Conservation (phyloP, 2,888 invertebrate genomes). For the Pyrrhia umbra region DNA sequence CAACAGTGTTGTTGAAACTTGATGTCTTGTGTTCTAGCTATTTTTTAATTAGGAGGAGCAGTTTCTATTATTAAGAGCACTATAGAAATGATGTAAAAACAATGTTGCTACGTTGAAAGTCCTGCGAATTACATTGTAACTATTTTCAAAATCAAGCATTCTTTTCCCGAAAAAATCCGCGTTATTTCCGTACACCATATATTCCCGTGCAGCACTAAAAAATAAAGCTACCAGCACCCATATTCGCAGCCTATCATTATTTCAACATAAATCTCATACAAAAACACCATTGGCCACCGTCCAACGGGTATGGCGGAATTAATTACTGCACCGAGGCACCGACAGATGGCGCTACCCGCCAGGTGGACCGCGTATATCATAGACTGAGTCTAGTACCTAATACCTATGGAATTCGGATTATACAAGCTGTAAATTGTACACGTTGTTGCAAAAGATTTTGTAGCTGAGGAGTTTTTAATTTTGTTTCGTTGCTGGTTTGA, state of each 20-base stretch:
- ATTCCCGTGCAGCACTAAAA: slow-evolving; percentile 28
- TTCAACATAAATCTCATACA: slow-evolving; percentile 56
- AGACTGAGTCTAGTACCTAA: slow-evolving; percentile 41
- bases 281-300: slow-evolving; percentile 71
- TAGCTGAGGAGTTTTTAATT: slow-evolving; percentile 13
- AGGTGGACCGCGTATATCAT: slow-evolving; percentile 73
- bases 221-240: slow-evolving; percentile 36
- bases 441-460: background rate
- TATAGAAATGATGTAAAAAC: too few relatives aligned
- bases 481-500: background rate
- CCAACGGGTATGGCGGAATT: slow-evolving; percentile 77
- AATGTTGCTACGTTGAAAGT: too few relatives aligned
- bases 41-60: too few relatives aligned
- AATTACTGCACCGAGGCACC: slow-evolving; percentile 73
- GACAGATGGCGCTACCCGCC: slow-evolving; percentile 77
- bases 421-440: slow-evolving; percentile 30
- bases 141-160: background rate
- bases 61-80: too few relatives aligned
- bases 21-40: too few relatives aligned
- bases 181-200: slow-evolving; percentile 25
- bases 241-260: slow-evolving; percentile 56
- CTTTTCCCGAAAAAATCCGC: slow-evolving; percentile 24
- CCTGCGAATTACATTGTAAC: background rate
- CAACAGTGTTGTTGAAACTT: too few relatives aligned
- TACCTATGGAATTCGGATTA: slow-evolving; percentile 61